These are phyloP conservation scores for Isotomurus palustris DNA, from an alignment of 2,888 invertebrate genomes.

Conservation along the genomic window DNA sequence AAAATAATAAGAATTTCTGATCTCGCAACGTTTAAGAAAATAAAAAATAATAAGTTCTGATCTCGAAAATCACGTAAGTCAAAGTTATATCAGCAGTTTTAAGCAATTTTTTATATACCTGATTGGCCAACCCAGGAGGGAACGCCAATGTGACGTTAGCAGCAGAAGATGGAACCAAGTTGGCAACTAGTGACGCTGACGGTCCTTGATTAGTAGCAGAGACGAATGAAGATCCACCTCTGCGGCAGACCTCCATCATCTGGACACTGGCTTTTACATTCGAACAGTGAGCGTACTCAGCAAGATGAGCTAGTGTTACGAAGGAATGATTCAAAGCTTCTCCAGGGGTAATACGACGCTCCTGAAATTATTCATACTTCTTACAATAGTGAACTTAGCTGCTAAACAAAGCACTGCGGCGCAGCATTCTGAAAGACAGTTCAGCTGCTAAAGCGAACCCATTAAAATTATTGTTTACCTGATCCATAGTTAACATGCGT, in stretches of 20 bases:
- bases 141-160: conserved; percentile 89
- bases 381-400: no score
- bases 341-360: conserved; percentile 89
- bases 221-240: conserved; percentile 31
- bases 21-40: not conserved
- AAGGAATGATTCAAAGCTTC: conserved; percentile 94
- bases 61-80: not conserved
- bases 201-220: conserved; percentile 40
- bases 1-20: conserved; percentile 7
- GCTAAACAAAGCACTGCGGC: no score
- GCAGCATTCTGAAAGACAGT: no score
- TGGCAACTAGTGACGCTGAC: conserved; percentile 58
- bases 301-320: conserved; percentile 84
- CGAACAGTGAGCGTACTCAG: conserved; percentile 94
- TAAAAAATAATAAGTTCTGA: not conserved
- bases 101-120: conserved; percentile 56
- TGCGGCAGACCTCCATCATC: conserved; percentile 75
- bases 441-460: no score
- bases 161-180: conserved; percentile 70
- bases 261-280: conserved; percentile 95
- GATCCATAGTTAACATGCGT: conserved; percentile 97
- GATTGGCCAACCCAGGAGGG: conserved; percentile 71
- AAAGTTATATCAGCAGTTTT: not conserved
- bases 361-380: conserved; percentile 56
- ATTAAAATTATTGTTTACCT: conserved; percentile 59